Percentiles rank a stretch among this genome's conserved stretches.
phyloP scores from a whole-genome alignment of 2,797 vertebrate genomes.

The Sebastes iracundus region DNA sequence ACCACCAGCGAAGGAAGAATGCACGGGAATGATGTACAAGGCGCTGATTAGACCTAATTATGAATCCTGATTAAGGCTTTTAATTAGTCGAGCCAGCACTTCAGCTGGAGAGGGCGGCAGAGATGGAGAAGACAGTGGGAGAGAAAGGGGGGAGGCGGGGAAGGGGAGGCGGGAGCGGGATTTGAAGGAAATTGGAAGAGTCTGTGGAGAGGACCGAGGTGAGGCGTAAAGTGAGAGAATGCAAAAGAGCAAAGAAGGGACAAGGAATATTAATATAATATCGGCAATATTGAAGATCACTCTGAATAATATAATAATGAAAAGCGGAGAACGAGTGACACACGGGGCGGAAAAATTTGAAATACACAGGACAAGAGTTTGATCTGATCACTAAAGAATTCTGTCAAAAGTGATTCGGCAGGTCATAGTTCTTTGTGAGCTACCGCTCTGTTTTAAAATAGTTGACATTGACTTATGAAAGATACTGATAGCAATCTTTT shows the following conservation, averaged over 20 bases:
- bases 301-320: background rate
- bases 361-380: background rate
- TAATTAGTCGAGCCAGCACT: slow-evolving; percentile 86
- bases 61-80: slow-evolving; percentile 87
- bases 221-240: background rate
- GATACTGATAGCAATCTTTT: slow-evolving; percentile 7
- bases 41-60: slow-evolving; percentile 87
- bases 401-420: background rate
- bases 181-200: slow-evolving; percentile 20
- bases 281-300: background rate
- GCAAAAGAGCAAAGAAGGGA: slow-evolving; percentile 3
- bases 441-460: slow-evolving; percentile 6
- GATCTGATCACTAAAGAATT: background rate
- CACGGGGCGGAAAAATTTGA: background rate
- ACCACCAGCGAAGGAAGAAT: slow-evolving; percentile 75
- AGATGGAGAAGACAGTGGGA: slow-evolving; percentile 66
- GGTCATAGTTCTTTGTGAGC: background rate
- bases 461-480: slow-evolving; percentile 16
- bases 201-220: slow-evolving; percentile 11
- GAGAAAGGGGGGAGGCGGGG: background rate
- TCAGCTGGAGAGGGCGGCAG: slow-evolving; percentile 78
- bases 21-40: slow-evolving; percentile 83
- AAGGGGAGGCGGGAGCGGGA: background rate
- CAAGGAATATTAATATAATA: background rate
- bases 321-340: background rate